phyloP scores from a whole-genome alignment of 2,797 vertebrate genomes.

The Lepilemur ruficaudatus region DNA sequence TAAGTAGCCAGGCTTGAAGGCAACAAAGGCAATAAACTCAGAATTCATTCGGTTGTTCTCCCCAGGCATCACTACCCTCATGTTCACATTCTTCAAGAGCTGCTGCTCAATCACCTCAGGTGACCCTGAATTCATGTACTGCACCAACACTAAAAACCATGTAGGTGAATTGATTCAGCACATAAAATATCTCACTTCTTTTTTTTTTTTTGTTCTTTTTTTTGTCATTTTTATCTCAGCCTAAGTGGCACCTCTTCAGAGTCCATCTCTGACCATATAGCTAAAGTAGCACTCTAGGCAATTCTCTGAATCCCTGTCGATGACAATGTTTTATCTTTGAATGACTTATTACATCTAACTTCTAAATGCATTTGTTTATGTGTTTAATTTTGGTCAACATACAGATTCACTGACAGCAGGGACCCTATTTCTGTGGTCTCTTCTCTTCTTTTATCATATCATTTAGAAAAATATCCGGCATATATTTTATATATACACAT shows the following conservation, averaged over 20 bases:
- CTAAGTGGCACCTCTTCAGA: background rate
- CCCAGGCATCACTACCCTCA: background rate
- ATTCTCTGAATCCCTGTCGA: background rate
- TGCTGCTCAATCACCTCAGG: constrained; percentile 92
- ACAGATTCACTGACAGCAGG: background rate
- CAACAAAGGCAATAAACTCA: background rate
- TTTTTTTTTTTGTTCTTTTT: background rate
- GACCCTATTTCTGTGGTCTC: background rate
- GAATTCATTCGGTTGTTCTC: background rate
- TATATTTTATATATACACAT: background rate
- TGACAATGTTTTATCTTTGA: background rate
- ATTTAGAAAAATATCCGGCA: background rate
- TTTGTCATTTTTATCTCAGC: background rate
- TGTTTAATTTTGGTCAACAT: background rate
- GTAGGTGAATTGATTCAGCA: background rate
- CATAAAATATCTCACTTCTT: background rate
- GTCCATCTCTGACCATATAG: background rate
- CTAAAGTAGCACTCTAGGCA: background rate
- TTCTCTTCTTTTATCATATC: background rate
- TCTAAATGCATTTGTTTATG: background rate
- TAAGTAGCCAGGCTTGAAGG: background rate
- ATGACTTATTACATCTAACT: background rate
- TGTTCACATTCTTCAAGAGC: background rate
- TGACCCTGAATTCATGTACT: constrained; percentile 91
- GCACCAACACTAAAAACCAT: constrained; percentile 86